Conservation (phyloP, 2,797 vertebrate genomes). For the Ptychobarbus kaznakovi region DNA sequence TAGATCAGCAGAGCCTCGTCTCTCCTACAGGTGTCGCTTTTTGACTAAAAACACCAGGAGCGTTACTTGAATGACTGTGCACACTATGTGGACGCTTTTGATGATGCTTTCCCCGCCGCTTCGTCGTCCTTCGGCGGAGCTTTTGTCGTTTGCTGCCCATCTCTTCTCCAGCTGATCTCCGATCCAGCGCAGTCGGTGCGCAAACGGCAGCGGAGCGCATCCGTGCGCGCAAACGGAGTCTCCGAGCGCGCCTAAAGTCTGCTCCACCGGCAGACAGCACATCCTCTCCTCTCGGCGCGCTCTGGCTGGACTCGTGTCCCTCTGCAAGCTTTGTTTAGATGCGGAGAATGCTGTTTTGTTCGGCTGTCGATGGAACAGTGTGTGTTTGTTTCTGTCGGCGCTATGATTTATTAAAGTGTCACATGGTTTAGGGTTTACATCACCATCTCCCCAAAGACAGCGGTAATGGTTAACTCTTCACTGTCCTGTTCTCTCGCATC, state of each 20-base stretch:
- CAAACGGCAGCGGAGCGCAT: conserved; percentile 78
- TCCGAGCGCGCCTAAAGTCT: conserved; percentile 80
- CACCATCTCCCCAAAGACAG: conserved; percentile 88
- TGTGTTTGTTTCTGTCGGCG: conserved; percentile 74
- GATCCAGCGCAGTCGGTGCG: conserved; percentile 86
- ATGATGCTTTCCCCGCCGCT: conserved; percentile 53
- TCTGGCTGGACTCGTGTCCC: conserved; percentile 53
- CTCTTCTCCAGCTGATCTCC: conserved; percentile 90
- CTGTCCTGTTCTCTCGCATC: conserved; percentile 66
- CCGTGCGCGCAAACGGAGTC: conserved; percentile 76
- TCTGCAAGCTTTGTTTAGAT: conserved; percentile 28
- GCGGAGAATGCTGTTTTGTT: conserved; percentile 47
- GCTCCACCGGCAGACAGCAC: conserved; percentile 87
- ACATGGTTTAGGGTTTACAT: conserved; percentile 93
- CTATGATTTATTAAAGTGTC: conserved; percentile 92
- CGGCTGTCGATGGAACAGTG: conserved; percentile 66
- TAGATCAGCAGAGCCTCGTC: conserved; percentile 50
- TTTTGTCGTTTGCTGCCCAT: conserved; percentile 60
- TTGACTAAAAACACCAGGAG: conserved; percentile 86
- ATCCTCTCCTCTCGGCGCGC: conserved; percentile 68
- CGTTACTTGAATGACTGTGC: conserved; percentile 82
- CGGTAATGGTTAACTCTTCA: conserved; percentile 83
- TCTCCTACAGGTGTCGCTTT: conserved; percentile 85
- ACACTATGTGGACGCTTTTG: conserved; percentile 71
- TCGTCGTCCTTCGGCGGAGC: conserved; percentile 14